Conservation (phyloP, 2,797 vertebrate genomes). For the Sebastes matsubarae region DNA sequence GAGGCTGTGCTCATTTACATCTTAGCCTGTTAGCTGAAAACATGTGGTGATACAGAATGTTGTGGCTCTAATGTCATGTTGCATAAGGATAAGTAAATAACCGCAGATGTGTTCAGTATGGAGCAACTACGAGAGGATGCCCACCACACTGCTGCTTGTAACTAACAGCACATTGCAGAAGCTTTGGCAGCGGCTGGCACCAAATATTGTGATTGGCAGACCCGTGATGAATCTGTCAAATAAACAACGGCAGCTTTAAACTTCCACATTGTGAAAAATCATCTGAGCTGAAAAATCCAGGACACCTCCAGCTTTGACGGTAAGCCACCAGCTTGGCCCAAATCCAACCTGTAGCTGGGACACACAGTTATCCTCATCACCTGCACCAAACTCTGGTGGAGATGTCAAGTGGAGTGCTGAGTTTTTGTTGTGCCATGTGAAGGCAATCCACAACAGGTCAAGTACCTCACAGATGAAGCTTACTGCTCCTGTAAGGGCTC, state of each 20-base stretch:
- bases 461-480: neutral
- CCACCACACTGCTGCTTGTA: neutral
- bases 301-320: constrained; percentile 4
- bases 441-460: neutral
- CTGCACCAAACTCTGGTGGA: neutral
- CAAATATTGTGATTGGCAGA: neutral
- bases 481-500: neutral
- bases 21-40: neutral
- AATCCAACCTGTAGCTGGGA: neutral
- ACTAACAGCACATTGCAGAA: neutral
- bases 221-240: neutral
- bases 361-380: neutral
- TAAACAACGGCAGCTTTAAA: constrained; percentile 6
- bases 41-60: neutral
- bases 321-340: neutral
- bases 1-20: neutral
- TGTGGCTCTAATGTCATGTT: neutral
- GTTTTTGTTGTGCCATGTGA: neutral
- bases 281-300: constrained; percentile 14
- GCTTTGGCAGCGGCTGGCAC: neutral
- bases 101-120: neutral
- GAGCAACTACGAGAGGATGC: neutral
- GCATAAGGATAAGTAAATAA: neutral
- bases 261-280: constrained; percentile 21
- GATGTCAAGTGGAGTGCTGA: neutral